Evolutionary conservation across 2,113 vertebrate species (phyloP).

Genomic region (human (Homo sapiens)): DNA sequence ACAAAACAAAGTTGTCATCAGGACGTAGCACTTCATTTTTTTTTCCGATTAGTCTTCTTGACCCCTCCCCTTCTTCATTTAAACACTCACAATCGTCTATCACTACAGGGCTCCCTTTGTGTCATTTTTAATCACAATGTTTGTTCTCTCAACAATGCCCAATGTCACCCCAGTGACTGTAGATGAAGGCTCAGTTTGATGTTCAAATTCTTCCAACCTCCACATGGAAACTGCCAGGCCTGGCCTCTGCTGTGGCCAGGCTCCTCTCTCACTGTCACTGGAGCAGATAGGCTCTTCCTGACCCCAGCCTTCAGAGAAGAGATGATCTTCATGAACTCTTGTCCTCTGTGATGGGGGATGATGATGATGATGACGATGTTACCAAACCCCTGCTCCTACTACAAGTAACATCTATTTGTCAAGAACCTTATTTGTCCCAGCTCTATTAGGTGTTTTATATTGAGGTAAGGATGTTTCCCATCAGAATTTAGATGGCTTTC

Average conservation of each 20-base stretch:
- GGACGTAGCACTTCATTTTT: neutral
- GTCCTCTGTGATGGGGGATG: neutral
- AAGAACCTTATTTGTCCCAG: neutral
- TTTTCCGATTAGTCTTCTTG: neutral
- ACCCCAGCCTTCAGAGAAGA: neutral
- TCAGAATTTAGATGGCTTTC: neutral
- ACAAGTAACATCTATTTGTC: neutral
- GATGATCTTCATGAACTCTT: neutral
- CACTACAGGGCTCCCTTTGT: neutral
- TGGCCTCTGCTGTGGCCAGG: neutral
- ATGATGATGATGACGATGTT: rapidly evolving
- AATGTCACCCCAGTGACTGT: neutral
- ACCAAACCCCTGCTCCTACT: no score
- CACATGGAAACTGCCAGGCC: neutral
- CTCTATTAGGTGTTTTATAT: neutral
- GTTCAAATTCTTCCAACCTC: neutral
- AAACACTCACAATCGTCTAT: neutral
- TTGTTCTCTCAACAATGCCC: neutral
- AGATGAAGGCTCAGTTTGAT: neutral
- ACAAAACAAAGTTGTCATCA: neutral
- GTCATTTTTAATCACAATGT: rapidly evolving
- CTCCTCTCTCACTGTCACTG: neutral
- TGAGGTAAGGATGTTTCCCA: neutral
- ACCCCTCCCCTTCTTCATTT: neutral
- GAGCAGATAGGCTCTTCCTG: neutral